Evolutionary conservation across 2,888 invertebrate species (phyloP).

Genomic region (Stenolophus ochropezus): DNA sequence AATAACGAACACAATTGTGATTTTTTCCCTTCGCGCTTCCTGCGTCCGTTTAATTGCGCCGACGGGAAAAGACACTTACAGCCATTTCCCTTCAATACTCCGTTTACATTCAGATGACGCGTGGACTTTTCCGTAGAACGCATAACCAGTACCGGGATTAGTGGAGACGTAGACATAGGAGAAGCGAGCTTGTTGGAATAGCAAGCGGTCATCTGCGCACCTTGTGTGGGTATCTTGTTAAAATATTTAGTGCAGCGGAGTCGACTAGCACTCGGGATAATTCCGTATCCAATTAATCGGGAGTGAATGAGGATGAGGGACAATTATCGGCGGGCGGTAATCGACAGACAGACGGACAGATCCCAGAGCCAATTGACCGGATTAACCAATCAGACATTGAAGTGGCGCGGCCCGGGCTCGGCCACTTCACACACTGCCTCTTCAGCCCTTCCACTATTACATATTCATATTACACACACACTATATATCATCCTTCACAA

Average conservation of each 20-base stretch:
- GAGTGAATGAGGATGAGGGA: constrained; percentile 10
- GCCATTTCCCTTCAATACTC: neutral
- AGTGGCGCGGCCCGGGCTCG: neutral
- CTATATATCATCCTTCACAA: neutral
- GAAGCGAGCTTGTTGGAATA: too few species aligned
- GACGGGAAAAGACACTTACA: neutral
- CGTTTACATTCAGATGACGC: neutral
- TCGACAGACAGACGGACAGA: constrained; percentile 25
- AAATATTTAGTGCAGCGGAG: neutral
- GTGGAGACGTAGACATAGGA: too few species aligned
- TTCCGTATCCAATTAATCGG: constrained; percentile 14
- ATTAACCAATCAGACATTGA: constrained; percentile 32
- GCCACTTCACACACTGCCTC: neutral
- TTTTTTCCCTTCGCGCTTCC: neutral
- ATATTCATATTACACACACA: constrained; percentile 3
- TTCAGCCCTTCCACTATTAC: neutral
- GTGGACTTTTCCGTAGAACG: constrained; percentile 42
- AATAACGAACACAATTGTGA: neutral
- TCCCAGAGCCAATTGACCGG: constrained; percentile 7
- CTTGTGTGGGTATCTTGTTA: neutral
- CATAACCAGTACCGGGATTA: too few species aligned
- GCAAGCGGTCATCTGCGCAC: neutral
- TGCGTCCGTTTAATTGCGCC: neutral
- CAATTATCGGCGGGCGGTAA: constrained; percentile 6
- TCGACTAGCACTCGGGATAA: constrained; percentile 2